These are phyloP conservation scores for Troilus luridus DNA, from an alignment of 2,888 invertebrate genomes.

Conservation along the genomic window DNA sequence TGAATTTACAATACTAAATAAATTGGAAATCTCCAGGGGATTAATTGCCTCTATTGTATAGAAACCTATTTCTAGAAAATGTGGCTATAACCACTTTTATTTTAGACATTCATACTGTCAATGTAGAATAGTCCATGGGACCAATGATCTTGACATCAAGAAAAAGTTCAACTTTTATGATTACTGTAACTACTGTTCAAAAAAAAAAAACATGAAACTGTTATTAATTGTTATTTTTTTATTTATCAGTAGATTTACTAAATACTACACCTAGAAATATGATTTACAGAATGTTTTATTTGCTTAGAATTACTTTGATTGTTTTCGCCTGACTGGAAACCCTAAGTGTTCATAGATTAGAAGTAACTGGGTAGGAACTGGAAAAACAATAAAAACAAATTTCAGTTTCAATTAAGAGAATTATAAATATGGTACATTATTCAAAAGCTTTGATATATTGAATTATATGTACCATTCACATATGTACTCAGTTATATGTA, in stretches of 20 bases:
- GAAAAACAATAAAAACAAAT: not conserved
- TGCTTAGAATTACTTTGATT: not conserved
- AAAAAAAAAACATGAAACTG: slow-evolving; percentile 44
- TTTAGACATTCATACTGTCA: slow-evolving; percentile 53
- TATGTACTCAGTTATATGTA: not conserved
- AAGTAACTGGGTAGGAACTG: not conserved
- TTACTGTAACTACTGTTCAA: slow-evolving; percentile 31
- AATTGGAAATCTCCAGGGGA: slow-evolving; percentile 33
- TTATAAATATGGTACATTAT: not conserved
- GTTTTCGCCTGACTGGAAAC: not conserved
- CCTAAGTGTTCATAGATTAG: slow-evolving; percentile 40
- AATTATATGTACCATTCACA: too few relatives aligned
- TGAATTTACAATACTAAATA: slow-evolving; percentile 58
- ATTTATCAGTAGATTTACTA: slow-evolving; percentile 1
- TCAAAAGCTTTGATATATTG: not conserved
- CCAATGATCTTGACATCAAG: slow-evolving; percentile 62
- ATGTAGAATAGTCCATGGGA: slow-evolving; percentile 64
- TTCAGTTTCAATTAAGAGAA: not conserved
- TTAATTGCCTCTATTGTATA: slow-evolving; percentile 44
- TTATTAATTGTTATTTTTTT: slow-evolving; percentile 37
- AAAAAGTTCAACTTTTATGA: slow-evolving; percentile 45
- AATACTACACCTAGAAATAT: not conserved
- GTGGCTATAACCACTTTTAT: slow-evolving; percentile 54
- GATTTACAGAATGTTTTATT: slow-evolving; percentile 38
- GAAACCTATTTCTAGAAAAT: slow-evolving; percentile 49